These are phyloP conservation scores for Zosterops hypoxanthus DNA, from an alignment of 2,113 vertebrate genomes.

Conservation along the genomic window DNA sequence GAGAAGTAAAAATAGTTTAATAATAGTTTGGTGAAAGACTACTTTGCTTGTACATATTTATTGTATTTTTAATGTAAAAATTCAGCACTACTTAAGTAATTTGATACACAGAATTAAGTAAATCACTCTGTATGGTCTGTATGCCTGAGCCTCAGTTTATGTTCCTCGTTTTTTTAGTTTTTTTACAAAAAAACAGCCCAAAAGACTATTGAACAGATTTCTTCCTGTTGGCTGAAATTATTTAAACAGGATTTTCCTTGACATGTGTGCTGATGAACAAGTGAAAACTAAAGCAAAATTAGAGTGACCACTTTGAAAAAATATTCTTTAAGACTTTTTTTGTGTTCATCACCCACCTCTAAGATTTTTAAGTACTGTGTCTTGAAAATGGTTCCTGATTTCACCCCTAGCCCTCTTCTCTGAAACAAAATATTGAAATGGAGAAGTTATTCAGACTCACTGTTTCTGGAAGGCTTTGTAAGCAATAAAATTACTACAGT, in stretches of 20 bases:
- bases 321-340: background rate
- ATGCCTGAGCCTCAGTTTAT: background rate
- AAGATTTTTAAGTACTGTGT: background rate
- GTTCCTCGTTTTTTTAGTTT: background rate
- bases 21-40: background rate
- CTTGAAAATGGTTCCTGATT: background rate
- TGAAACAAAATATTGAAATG: conserved; percentile 13
- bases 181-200: background rate
- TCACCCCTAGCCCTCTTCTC: background rate
- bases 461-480: conserved; percentile 34
- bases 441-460: conserved; percentile 20
- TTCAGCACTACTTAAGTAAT: background rate
- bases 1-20: background rate
- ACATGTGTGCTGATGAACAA: background rate
- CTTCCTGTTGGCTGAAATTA: background rate
- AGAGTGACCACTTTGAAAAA: background rate
- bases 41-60: background rate
- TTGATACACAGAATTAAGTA: background rate
- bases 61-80: background rate
- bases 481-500: conserved; percentile 22
- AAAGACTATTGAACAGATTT: background rate
- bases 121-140: background rate
- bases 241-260: background rate
- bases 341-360: background rate
- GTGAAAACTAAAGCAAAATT: background rate